Base-by-base conservation (phyloP, 2,888 invertebrate species). In the Epinotia ramella region DNA sequence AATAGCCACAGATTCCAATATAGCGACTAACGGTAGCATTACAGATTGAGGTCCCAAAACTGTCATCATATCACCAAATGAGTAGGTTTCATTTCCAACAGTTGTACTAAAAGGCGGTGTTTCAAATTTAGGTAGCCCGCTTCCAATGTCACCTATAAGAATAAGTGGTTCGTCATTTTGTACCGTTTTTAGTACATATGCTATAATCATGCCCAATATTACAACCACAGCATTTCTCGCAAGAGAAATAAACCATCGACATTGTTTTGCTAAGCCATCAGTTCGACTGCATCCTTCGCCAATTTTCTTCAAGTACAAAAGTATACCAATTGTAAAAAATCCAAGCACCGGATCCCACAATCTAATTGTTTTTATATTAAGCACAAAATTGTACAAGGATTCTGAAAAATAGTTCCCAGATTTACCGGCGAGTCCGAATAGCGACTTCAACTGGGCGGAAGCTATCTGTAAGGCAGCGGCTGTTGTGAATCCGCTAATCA, bases 401-500 rank as follows among this genome's bases (percentile, higher is more conserved):
- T 95, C 95, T 0, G 96, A 84, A 83, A 97, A 97, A 65, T 95
- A 95, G 81, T 96, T 96, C 16, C 96, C 96, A 57, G 95, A 95
- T 73, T 95, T 92, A 65, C 93, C 92, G 9, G 77, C 73, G 3
- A 97, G 92, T 3, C 97, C 98, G 66, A 98, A 95, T 16, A 98
- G 91, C 28, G 96, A 94, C 84, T 97, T 97, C 7, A 98, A 86
- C 86, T 98, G 98, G 0, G 97, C 96, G 16, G 97, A 95, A 13
- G 96, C 97, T 79, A 98, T 98, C 78, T 97, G 97, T 13, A 98
- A 88, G 16, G 98, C 97, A 0, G 98, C 98, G 0, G 98, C 98
- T 9, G 97, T 96, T 0, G 97, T 98, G 81, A 98, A 98, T 5
- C 97, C 98, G 73, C 96, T 96, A 13, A 97, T 97, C 1, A 98